phyloP scores from a whole-genome alignment of 2,888 invertebrate species.

The Uloborus plumipes region DNA sequence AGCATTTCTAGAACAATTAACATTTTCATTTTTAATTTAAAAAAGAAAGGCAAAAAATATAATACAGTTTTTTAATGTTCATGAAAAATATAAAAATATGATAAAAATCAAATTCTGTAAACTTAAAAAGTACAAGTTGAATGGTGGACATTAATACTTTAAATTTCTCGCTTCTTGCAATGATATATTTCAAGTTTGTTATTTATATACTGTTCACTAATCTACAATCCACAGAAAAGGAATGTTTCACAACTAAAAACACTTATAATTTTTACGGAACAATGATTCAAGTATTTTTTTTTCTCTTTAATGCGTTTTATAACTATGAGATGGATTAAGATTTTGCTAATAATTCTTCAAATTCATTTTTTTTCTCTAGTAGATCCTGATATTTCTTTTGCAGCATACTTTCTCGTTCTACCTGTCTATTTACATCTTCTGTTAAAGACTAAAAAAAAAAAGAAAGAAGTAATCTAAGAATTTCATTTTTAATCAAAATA shows the following conservation, averaged over 20 bases:
- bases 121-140: no score
- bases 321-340: no score
- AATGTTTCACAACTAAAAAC: no score
- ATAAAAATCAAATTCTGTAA: no score
- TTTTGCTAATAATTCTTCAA: constrained; percentile 66
- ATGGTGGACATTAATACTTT: no score
- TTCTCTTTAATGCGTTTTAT: not conserved
- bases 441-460: constrained; percentile 79
- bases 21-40: no score
- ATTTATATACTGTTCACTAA: not conserved
- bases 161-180: no score
- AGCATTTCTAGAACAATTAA: no score
- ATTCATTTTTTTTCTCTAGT: constrained; percentile 75
- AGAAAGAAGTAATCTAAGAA: constrained; percentile 1
- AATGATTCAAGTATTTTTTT: not conserved
- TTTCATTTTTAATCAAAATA: not conserved
- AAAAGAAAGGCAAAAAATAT: no score
- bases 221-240: not conserved
- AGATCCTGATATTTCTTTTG: constrained; percentile 87
- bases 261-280: not conserved
- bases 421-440: constrained; percentile 92
- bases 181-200: not conserved
- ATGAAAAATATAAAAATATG: no score
- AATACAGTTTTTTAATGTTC: no score
- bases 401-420: constrained; percentile 88